phyloP scores from a whole-genome alignment of 2,797 vertebrate genomes.

The Melanogrammus aeglefinus region DNA sequence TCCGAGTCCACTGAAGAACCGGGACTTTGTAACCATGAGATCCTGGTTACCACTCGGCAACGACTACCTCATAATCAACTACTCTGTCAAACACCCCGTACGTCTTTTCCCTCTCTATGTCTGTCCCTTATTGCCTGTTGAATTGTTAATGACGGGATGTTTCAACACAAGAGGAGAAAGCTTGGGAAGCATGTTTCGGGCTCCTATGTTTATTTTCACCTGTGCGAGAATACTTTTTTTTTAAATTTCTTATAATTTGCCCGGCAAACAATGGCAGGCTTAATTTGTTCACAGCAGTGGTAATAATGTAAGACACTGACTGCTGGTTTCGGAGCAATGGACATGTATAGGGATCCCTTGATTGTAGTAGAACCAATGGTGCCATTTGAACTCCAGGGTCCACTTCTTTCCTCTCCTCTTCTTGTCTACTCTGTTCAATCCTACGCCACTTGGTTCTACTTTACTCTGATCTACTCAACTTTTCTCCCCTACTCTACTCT shows the following conservation, averaged over 20 bases:
- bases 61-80: constrained; percentile 89
- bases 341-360: background rate
- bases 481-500: background rate
- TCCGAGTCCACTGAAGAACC: constrained; percentile 83
- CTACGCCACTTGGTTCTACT: constrained; percentile 8
- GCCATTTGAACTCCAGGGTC: background rate
- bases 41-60: constrained; percentile 86
- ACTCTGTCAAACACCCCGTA: constrained; percentile 90
- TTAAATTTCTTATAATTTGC: background rate
- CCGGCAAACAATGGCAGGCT: background rate
- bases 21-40: constrained; percentile 86
- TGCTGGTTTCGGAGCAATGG: background rate
- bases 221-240: background rate
- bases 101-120: background rate
- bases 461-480: background rate
- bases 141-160: background rate
- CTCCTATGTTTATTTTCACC: background rate
- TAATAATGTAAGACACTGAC: background rate
- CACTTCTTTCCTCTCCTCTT: background rate
- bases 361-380: background rate
- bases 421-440: background rate
- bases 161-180: too few species aligned
- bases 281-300: background rate
- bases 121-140: background rate
- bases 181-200: too few species aligned